Conservation (phyloP, 1,140 invertebrate species). For the Tetragnatha versicolor region DNA sequence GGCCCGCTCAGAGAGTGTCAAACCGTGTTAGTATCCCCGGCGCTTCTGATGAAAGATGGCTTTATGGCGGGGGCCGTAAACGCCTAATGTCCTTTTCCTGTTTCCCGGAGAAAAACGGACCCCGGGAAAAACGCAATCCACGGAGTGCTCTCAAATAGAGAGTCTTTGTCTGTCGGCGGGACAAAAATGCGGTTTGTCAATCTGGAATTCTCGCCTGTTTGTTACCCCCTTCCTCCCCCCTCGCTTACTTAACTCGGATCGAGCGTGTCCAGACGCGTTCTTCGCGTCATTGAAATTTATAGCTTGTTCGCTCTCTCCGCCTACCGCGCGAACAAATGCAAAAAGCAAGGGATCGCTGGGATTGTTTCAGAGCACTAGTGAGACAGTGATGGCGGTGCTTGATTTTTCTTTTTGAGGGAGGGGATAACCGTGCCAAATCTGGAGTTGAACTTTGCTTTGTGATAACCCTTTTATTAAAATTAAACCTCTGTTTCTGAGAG, state of each 20-base stretch:
- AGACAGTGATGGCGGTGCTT: neutral
- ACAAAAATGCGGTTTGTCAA: constrained; percentile 44
- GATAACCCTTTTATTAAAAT: neutral
- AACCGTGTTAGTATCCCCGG: too few species aligned
- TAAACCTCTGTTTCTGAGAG: neutral
- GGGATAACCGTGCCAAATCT: neutral
- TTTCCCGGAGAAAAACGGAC: constrained; percentile 45
- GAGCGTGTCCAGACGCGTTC: neutral
- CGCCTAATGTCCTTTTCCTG: constrained; percentile 49
- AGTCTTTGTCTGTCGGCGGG: constrained; percentile 20
- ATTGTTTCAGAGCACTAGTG: neutral
- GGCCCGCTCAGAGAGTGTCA: too few species aligned
- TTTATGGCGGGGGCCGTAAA: constrained; percentile 17
- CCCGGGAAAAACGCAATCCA: constrained; percentile 42
- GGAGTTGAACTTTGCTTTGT: neutral
- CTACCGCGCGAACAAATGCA: constrained; percentile 15
- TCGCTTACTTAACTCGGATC: neutral
- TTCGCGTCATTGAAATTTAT: constrained; percentile 49
- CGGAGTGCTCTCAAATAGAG: constrained; percentile 19
- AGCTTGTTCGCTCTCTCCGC: constrained; percentile 24
- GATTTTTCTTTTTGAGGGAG: neutral
- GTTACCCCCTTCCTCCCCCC: neutral
- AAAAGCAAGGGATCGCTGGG: neutral
- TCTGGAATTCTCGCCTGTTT: constrained; percentile 10
- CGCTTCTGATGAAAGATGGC: too few species aligned